These are phyloP conservation scores for Subanguina moxae DNA, from an alignment of 1,140 invertebrate species.

Conservation along the genomic window DNA sequence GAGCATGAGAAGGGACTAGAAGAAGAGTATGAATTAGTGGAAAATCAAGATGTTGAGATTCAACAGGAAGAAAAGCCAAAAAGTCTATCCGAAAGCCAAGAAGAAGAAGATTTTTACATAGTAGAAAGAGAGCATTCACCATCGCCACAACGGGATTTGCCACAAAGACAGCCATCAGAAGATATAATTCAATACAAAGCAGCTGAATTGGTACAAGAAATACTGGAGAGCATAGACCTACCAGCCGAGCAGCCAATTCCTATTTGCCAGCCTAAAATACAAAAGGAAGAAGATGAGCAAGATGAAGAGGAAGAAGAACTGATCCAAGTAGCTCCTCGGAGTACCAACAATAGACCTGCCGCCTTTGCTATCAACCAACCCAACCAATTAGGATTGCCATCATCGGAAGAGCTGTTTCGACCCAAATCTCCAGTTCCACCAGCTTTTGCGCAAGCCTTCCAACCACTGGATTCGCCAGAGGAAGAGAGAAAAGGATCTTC, in stretches of 20 bases:
- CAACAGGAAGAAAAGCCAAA: background rate
- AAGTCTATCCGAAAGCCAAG: too few species aligned
- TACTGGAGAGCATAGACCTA: background rate
- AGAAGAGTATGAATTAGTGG: too few species aligned
- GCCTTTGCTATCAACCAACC: background rate
- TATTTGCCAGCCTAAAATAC: background rate
- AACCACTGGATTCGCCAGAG: background rate
- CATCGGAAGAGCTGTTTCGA: constrained; percentile 9
- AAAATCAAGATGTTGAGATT: too few species aligned
- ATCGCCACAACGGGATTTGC: too few species aligned
- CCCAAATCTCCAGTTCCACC: constrained; percentile 21
- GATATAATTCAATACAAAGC: background rate
- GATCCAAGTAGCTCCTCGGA: too few species aligned
- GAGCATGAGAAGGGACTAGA: too few species aligned
- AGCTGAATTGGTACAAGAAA: background rate
- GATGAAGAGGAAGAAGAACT: background rate
- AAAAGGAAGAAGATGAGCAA: constrained; percentile 3
- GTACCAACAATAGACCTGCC: background rate
- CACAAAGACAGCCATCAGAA: background rate
- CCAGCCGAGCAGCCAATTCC: background rate
- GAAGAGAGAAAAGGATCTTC: background rate
- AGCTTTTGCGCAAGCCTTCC: background rate
- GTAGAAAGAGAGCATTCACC: too few species aligned
- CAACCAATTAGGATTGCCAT: background rate
- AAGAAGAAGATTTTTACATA: background rate